Percentiles rank a stretch among this genome's conserved stretches.
These are phyloP conservation scores for Gobio occitaniae DNA, from an alignment of 2,797 vertebrate species.

Conservation along the genomic window DNA sequence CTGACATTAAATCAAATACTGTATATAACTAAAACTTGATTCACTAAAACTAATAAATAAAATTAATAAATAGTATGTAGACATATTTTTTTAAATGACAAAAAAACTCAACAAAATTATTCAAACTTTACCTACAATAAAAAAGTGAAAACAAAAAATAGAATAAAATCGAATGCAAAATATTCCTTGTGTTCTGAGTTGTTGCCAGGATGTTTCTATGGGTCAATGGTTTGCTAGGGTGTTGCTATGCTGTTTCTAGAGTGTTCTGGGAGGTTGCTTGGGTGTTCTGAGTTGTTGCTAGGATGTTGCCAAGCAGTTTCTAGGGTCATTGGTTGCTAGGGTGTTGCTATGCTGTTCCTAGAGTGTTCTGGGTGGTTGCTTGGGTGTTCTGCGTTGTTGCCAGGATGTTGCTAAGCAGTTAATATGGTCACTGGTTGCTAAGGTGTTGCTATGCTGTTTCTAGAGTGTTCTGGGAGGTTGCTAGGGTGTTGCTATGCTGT, in stretches of 20 bases:
- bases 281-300: background rate
- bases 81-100: too few relatives aligned
- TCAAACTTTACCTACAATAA: background rate
- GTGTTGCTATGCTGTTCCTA: too few relatives aligned
- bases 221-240: too few relatives aligned
- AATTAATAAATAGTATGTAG: background rate
- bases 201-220: background rate
- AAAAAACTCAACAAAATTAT: background rate
- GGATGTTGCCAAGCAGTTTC: too few relatives aligned
- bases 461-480: fast-evolving
- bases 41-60: background rate
- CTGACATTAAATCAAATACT: background rate
- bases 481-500: background rate
- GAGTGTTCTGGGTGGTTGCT: too few relatives aligned
- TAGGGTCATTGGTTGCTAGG: too few relatives aligned
- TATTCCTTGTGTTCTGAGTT: background rate
- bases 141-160: background rate
- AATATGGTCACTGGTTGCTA: too few relatives aligned
- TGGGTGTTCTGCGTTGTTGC: too few relatives aligned
- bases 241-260: background rate
- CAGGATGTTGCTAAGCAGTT: too few relatives aligned
- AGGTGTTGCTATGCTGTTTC: background rate
- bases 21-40: too few relatives aligned
- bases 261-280: background rate
- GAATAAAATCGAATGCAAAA: background rate